phyloP scores from a whole-genome alignment of 2,113 vertebrate species.

The Seriola quinqueradiata region DNA sequence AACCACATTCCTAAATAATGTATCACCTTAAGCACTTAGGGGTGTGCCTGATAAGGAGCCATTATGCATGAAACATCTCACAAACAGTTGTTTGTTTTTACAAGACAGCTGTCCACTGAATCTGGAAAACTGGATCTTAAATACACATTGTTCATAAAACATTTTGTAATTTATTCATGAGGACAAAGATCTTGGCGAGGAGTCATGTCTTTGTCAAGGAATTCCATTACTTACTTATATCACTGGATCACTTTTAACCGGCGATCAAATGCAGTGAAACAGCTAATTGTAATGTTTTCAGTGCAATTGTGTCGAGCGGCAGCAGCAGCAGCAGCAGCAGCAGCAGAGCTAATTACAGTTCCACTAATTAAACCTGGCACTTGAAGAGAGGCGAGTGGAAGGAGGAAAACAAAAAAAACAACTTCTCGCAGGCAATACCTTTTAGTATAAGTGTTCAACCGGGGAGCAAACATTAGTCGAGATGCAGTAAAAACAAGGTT shows the following conservation, averaged over 20 bases:
- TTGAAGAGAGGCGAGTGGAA: conserved; percentile 5
- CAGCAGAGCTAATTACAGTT: conserved; percentile 57
- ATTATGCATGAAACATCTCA: not conserved
- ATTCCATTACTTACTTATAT: not conserved
- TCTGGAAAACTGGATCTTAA: not conserved
- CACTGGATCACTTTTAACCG: not conserved
- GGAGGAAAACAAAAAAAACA: not conserved
- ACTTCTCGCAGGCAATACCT: not conserved
- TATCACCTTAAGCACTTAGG: not conserved
- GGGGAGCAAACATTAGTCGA: conserved; percentile 12
- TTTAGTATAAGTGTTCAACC: not conserved
- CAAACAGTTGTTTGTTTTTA: not conserved
- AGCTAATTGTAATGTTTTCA: conserved; percentile 40
- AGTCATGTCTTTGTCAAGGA: not conserved
- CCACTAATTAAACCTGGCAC: conserved; percentile 45
- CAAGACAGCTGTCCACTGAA: not conserved
- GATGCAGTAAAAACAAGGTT: conserved; percentile 5
- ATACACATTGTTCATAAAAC: too few relatives aligned
- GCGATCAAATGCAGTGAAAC: conserved; percentile 15
- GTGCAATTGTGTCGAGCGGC: conserved; percentile 14
- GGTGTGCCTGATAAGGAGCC: not conserved
- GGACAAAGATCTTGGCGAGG: not conserved
- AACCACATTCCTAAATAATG: not conserved
- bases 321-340: conserved; percentile 21
- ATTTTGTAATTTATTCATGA: not conserved